Evolutionary conservation across 2,797 vertebrate species (phyloP), one percentile per base, ranked within the genome.

Genomic region (Anniella stebbinsi): DNA sequence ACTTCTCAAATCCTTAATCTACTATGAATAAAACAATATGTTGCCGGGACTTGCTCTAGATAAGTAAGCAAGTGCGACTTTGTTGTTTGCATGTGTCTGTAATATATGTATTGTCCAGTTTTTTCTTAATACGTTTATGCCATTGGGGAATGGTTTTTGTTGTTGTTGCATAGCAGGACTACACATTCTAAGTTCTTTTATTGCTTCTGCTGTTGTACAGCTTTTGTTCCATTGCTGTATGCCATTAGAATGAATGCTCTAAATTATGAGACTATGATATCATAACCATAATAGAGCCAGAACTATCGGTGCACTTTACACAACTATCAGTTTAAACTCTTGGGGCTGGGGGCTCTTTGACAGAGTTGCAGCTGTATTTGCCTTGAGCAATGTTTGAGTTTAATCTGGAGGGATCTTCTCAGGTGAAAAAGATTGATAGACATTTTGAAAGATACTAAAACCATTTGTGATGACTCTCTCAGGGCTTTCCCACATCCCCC

Each of bases 1-100:
- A 15, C 51, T 92, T 92, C 69, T 78, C 90, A 93, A 95, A 91
- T 89, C 28, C 86, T 92, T 92, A 38, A 87, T 84, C n/a, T 89
- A 36, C 92, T 89, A 83, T 10, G 70, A 21, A 17, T 1, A 77
- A 89, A 92, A 23, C 67, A 83, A 80, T 78, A 0, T 89, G 91
- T 89, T 92, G 89, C 51, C 48, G 92, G 69, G 76, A 25, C 76
- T 9, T 69, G 51, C 72, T 54, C 5, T 82, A 51, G n/a, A 91
- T n/a, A 85, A 45, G 2, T 86, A 86, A 75, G 18, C 2, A 51
- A 73, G 1, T 87, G 45, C 28, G 36, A 36, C 90, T 45, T 63
- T 36, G 28, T 67, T 23, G 70, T 72, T 13, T 17, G 36, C 25
- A 48, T 11, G 36, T 2, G 30, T 41, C 18, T 30, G 30, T 6